Evolutionary conservation across 1,140 invertebrate species (phyloP).

Genomic region (Pogonomyrmex californicus): DNA sequence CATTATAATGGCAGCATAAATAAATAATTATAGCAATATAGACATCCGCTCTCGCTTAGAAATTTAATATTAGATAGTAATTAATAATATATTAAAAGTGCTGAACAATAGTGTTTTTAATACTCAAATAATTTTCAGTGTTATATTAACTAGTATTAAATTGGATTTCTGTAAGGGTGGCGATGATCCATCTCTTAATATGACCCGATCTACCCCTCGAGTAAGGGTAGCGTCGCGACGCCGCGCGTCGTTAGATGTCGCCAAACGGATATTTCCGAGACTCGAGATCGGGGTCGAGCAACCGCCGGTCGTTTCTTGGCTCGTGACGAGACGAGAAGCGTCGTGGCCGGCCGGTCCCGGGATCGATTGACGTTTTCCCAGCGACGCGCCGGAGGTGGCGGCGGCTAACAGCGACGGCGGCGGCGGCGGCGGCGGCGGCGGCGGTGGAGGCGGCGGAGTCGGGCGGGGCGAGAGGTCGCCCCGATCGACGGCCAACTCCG

Average conservation of each 20-base stretch:
- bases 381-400: not conserved
- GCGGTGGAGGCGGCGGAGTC: constrained; percentile 75
- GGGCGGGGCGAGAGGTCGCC: constrained; percentile 86
- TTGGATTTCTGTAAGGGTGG: too few relatives aligned
- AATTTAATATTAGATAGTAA: too few relatives aligned
- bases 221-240: not conserved
- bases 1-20: not conserved
- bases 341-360: constrained; percentile 60
- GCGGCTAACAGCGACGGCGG: constrained; percentile 72
- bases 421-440: constrained; percentile 26
- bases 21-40: too few relatives aligned
- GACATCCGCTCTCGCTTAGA: not conserved
- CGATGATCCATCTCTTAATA: not conserved
- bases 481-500: constrained; percentile 74
- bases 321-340: not conserved
- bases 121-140: too few relatives aligned
- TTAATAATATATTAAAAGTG: too few relatives aligned
- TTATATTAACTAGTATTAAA: too few relatives aligned
- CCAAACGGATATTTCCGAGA: not conserved
- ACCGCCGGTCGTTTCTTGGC: constrained; percentile 3
- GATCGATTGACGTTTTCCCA: constrained; percentile 81
- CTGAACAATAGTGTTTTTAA: too few relatives aligned
- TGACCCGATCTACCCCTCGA: not conserved
- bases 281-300: constrained; percentile 21
- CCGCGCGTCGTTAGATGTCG: constrained; percentile 20